Evolutionary conservation across 2,888 invertebrate genomes (phyloP), one percentile per base, ranked within the genome.

Genomic region (Ophonus ardosiacus): DNA sequence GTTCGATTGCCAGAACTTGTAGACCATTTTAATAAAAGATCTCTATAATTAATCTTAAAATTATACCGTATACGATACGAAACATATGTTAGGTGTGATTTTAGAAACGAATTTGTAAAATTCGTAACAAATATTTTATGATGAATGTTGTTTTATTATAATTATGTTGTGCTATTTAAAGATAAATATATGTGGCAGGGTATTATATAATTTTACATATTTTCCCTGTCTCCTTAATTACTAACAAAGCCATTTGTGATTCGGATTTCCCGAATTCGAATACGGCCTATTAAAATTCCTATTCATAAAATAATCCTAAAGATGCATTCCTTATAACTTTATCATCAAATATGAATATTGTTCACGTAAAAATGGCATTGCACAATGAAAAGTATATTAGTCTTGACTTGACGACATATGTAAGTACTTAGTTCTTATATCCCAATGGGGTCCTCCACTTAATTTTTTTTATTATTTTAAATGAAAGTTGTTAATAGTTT

Each of bases 161-260:
- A 80, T 80, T 84, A 84, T 84, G 84, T 84, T 84, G 84, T 76
- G 84, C 84, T 84, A 84, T 84, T 82, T 78, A 78, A 80, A 84
- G 78, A 65, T 78, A 78, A 84, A 84, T 84, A 78, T 84, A 84
- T 84, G 84, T 84, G 84, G 84, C 78, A 84, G 78, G 84, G 84
- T 84, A 78, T 76, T 51, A 61, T 61, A 80, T 18, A 40, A 78
- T 38, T 31, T 76, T 31, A 18, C 13, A 21, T 17, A 17, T 74
- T 56, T 57, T 21, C 6, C 31, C 31, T 13, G 57, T 57, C 5
- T 57, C 31, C 78, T 43, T 15, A 59, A 7, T 15, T 31, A 31
- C 17, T 17, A 15, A 59, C 59, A 15, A 17, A 17, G 6, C 1
- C 57, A 7, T 17, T 59, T 59, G 31, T 4, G 31, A 31, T 31